Base-by-base conservation (phyloP, 2,888 invertebrate genomes). In the Sarcophaga caerulescens region DNA sequence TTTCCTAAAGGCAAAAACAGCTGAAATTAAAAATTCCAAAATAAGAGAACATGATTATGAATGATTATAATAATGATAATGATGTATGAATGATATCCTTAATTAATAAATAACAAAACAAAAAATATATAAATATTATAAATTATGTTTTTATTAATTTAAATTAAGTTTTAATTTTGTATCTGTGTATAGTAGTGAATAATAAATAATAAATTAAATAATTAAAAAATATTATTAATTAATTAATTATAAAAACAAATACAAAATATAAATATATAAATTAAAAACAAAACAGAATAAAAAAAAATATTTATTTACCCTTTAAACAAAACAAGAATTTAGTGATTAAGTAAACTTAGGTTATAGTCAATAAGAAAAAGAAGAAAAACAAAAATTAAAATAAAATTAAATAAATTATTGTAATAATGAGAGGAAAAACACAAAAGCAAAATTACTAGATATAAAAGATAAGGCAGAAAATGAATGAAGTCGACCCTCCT, bases 161-260 rank as follows among this genome's bases (percentile, higher is more conserved):
- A 81, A 62, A 35, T 63, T 77, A 73, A 77, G n/a, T 81, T 85
- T 83, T 44, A 81, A 85, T 88, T 52, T 89, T 87, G 74, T 87
- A 89, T 82, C 82, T 89, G 88, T 89, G 89, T 89, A 89, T 89
- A 89, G 89, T 89, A 89, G 89, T 87, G 87, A 85, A 87, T 88
- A 89, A 88, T 83, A 77, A 88, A 80, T 84, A 84, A 79, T 79
- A 77, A 25, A 44, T 57, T 57, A n/a, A 60, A 60, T 66, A 66
- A 25, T 52, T 21, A 23, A 62, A 57, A 70, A n/a, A 78, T 44
- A 19, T 17, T 19, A 60, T 60, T 21, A 19, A 60, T n/a, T 17
- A 19, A 60, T 11, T 87, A 80, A 78, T 25, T 76, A 83, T 84
- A 86, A 87, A 77, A 82, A 83, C 68, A 87, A 85, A 88, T 88